A percentile compares a stretch with the other conserved stretches of the same genome.
Conservation (phyloP, 1,140 invertebrate genomes). For the Piezodorus guildinii region DNA sequence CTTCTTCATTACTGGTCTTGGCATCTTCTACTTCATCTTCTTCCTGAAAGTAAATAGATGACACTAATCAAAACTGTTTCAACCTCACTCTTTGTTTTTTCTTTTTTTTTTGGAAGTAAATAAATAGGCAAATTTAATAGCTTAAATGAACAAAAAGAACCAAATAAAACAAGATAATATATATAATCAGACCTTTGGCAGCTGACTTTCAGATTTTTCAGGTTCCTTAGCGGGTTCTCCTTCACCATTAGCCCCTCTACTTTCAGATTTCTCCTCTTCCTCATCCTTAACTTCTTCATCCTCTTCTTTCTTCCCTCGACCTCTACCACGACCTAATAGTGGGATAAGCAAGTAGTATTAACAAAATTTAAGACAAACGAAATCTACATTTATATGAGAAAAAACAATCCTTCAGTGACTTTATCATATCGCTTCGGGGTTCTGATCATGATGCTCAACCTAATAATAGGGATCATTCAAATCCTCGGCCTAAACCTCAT, state of each 20-base stretch:
- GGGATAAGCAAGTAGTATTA: background rate
- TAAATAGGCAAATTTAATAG: too few species aligned
- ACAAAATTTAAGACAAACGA: too few species aligned
- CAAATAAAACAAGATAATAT: background rate
- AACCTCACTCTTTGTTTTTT: too few species aligned
- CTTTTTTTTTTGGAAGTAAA: too few species aligned
- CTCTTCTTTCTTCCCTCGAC: constrained; percentile 37
- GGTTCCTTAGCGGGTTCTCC: constrained; percentile 26
- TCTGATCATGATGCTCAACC: constrained; percentile 13
- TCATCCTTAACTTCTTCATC: constrained; percentile 35
- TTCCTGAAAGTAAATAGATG: background rate
- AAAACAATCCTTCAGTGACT: background rate
- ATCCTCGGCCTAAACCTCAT: constrained; percentile 18
- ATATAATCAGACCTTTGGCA: background rate
- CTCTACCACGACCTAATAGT: constrained; percentile 31
- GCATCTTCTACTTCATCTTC: constrained; percentile 7
- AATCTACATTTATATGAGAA: background rate
- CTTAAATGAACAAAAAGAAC: too few species aligned
- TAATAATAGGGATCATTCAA: background rate
- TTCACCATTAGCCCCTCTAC: constrained; percentile 29
- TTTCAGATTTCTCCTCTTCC: constrained; percentile 21
- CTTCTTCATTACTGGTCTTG: constrained; percentile 7
- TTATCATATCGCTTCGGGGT: background rate
- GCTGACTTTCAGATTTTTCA: constrained; percentile 27
- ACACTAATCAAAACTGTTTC: too few species aligned